phyloP scores from a whole-genome alignment of 2,797 vertebrate genomes.

The Tiaroga cobitis region DNA sequence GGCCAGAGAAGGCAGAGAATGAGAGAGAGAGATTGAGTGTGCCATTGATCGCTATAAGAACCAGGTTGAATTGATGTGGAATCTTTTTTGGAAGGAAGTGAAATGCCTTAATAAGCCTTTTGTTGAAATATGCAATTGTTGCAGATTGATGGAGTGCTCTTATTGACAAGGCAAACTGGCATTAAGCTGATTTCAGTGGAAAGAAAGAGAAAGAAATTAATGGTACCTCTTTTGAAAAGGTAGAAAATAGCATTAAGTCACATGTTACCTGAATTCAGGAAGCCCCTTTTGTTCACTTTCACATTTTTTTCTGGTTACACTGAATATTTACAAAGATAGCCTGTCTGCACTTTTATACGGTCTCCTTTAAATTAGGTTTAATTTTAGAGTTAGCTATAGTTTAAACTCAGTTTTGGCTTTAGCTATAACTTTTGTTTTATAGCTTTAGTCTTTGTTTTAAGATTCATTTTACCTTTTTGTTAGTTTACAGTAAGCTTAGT shows the following conservation, averaged over 20 bases:
- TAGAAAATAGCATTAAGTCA: slow-evolving; percentile 48
- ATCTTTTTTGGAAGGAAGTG: slow-evolving; percentile 63
- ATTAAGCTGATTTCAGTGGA: slow-evolving; percentile 61
- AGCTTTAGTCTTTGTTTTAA: not conserved
- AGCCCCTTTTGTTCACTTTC: not conserved
- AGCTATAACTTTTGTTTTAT: not conserved
- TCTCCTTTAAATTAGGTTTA: not conserved
- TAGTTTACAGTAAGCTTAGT: not conserved
- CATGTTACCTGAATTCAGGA: slow-evolving; percentile 6
- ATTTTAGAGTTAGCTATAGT: not conserved
- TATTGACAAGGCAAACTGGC: slow-evolving; percentile 63
- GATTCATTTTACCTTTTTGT: not conserved
- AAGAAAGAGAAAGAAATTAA: slow-evolving; percentile 54
- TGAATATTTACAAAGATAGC: not conserved
- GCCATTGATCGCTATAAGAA: slow-evolving; percentile 75
- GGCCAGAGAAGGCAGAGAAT: slow-evolving; percentile 56
- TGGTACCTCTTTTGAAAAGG: slow-evolving; percentile 31
- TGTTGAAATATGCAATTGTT: slow-evolving; percentile 77
- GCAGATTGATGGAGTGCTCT: slow-evolving; percentile 72
- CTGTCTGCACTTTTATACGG: not conserved
- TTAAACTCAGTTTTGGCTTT: not conserved
- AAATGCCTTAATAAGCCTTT: slow-evolving; percentile 69
- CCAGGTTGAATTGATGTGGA: slow-evolving; percentile 64
- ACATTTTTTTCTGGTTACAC: not conserved
- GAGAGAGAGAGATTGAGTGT: slow-evolving; percentile 71